Base-by-base conservation (phyloP, 2,113 vertebrate species). In the Ptilonorhynchus violaceus region DNA sequence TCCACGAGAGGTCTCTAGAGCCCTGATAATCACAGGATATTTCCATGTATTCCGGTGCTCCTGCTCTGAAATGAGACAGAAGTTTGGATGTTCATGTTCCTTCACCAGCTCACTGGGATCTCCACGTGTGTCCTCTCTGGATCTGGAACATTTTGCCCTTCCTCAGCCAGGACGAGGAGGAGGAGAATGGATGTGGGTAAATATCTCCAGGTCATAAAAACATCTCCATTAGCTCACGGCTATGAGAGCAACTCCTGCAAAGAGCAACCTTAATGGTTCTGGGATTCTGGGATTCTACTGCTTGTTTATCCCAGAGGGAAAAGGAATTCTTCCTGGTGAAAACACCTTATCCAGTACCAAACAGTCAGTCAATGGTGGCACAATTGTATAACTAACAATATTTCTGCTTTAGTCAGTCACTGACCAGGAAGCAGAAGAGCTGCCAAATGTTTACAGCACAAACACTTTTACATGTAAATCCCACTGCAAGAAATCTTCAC, bases 1-100 rank as follows among this genome's bases (percentile, higher is more conserved):
- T 96, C 97, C 97, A 97, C 93, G 79, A 97, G 95, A 93, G 97
- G 97, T 97, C 97, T 97, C 97, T 67, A 93, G 95, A 95, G 92
- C 47, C 95, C 86, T 87, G 47, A 42, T 13, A 96, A 94, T 83
- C 75, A 50, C 88, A n/a, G 58, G 42, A 11, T 42, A 44, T 62
- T 49, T n/a, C 49, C 47, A 10, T 0, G 5, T 20, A 11, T 47
- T 52, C 33, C 37, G 7, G 19, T 53, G 58, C 27, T 47, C 42
- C 91, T 67, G 76, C 64, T 66, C 24, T 28, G 41, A 68, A 53
- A 47, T 1, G 9, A n/a, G 25, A 39, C 0, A 3, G 49, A n/a
- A 12, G 2, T 82, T 50, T 37, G 80, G 80, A 27, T 74, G 53
- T 41, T 62, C 27, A 2, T 0, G 3, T 15, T 24, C n/a, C 11